Conservation (phyloP, 2,113 vertebrate genomes). For the Rhipidura dahli region DNA sequence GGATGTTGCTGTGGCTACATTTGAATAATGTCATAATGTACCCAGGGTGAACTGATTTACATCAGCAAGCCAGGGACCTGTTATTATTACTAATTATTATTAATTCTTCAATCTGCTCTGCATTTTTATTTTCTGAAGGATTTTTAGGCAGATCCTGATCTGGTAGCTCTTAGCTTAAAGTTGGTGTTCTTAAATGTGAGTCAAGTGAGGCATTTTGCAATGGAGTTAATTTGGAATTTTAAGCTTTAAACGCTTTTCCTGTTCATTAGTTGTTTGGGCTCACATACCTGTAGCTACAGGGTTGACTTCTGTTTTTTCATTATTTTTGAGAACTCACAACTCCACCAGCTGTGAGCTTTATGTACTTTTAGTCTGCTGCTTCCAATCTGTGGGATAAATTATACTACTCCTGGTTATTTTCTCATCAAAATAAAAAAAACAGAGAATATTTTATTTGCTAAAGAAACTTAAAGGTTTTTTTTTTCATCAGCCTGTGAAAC, state of each 20-base stretch:
- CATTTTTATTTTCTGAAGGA: not conserved
- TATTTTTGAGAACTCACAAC: not conserved
- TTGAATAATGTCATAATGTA: not conserved
- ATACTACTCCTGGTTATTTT: not conserved
- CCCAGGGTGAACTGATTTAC: not conserved
- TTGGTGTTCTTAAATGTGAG: not conserved
- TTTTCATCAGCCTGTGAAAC: not conserved
- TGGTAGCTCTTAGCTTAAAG: not conserved
- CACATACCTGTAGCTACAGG: not conserved
- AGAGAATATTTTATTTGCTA: not conserved
- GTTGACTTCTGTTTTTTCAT: not conserved
- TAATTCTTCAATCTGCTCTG: not conserved
- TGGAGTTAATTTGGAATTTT: not conserved
- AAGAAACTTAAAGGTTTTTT: not conserved
- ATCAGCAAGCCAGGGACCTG: not conserved
- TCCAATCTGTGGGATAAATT: not conserved
- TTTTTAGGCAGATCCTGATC: not conserved
- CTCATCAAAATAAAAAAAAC: not conserved
- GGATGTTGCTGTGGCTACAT: not conserved
- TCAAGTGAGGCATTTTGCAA: not conserved
- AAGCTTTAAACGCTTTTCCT: not conserved
- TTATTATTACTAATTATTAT: not conserved
- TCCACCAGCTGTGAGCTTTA: not conserved
- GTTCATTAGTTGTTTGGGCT: not conserved
- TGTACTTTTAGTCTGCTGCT: not conserved